Evolutionary conservation across 2,113 vertebrate genomes (phyloP), one percentile per base, ranked within the genome.

Genomic region (Vombatus ursinus): DNA sequence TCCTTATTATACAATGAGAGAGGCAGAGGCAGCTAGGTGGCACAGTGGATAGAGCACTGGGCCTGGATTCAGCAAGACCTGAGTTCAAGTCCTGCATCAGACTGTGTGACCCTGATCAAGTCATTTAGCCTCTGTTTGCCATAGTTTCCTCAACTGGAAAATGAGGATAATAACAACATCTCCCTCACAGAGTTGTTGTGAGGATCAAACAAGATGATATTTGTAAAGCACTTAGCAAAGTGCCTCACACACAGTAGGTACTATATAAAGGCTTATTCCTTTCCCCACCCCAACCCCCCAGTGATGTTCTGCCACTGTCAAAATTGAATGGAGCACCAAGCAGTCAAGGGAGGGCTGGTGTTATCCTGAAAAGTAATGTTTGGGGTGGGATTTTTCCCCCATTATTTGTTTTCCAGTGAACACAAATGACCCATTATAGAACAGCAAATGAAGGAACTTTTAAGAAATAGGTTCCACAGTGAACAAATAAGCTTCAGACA

Each of bases 1-100:
- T 96, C 96, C 93, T 90, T 22, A 68, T 77, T 91, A 95, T 93
- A 91, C 92, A 95, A 97, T 28, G 19, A 3, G 95, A 95, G 26
- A 37, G 68, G 68, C 68, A 84, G 68, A 84, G 68, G n/a, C 7
- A 84, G n/a, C 2, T 84, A 23, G 68, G 37, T 44, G n/a, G 68
- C n/a, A 23, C n/a, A 7, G 68, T 84, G 19, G 19, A 84, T 44
- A 23, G 68, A 84, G n/a, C 68, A 22, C 68, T 84, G 68, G 68
- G 68, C 19, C n/a, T 44, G 37, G n/a, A 84, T 84, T 84, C 68
- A 84, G 19, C 37, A 84, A 84, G 68, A 84, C n/a, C 68, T 84
- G 68, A 7, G 16, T 44, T 84, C 68, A 84, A 84, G 44, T 84
- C n/a, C n/a, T 44, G 19, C 5, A 23, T 44, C 16, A 44, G 68